Evolutionary conservation across 2,888 invertebrate genomes (phyloP).

Genomic region (Chloromyia formosa): DNA sequence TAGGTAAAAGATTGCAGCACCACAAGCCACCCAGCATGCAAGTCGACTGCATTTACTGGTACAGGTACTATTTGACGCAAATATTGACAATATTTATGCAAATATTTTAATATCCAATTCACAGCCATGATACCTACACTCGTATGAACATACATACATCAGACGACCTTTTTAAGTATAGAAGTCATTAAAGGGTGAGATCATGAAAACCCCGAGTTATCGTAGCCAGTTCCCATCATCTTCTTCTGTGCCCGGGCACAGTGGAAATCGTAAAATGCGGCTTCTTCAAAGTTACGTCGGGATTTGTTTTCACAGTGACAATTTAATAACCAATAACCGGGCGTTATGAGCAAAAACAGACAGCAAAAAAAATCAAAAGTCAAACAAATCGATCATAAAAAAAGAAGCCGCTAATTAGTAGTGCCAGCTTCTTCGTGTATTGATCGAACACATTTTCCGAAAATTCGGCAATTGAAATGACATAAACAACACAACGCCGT

Average conservation of each 20-base stretch:
- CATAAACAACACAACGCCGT: not conserved
- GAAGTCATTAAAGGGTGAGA: constrained; percentile 39
- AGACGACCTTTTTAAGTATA: not conserved
- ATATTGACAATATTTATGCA: constrained; percentile 31
- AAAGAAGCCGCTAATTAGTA: constrained; percentile 35
- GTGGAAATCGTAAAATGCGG: not conserved
- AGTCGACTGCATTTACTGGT: constrained; percentile 15
- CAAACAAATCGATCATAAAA: constrained; percentile 31
- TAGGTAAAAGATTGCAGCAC: not conserved
- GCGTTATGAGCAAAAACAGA: constrained; percentile 2
- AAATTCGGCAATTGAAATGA: constrained; percentile 35
- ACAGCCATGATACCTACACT: not conserved
- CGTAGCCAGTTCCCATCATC: too few relatives aligned
- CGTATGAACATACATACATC: too few relatives aligned
- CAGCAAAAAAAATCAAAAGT: not conserved
- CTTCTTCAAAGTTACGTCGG: not conserved
- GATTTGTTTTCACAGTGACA: constrained; percentile 22
- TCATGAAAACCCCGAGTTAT: not conserved
- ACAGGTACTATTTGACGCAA: constrained; percentile 9
- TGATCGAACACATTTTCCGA: constrained; percentile 21
- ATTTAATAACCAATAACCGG: constrained; percentile 23
- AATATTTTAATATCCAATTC: constrained; percentile 25
- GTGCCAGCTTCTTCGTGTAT: constrained; percentile 10
- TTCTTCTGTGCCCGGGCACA: too few relatives aligned
- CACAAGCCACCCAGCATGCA: constrained; percentile 18